phyloP scores from a whole-genome alignment of 2,888 invertebrate species.

The Agrenia bidenticulata region DNA sequence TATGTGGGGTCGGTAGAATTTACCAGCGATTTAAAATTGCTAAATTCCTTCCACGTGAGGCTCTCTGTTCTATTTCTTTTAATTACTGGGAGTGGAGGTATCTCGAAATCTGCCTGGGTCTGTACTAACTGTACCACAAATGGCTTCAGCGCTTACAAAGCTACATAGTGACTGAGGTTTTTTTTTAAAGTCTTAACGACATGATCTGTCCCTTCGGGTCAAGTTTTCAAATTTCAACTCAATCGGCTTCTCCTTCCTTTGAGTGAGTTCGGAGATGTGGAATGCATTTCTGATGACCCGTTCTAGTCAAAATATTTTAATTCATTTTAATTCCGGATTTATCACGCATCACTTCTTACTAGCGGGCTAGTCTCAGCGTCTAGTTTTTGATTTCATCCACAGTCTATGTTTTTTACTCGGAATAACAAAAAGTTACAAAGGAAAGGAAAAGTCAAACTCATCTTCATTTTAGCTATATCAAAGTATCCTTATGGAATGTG shows the following conservation, averaged over 20 bases:
- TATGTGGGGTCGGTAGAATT: conserved; percentile 7
- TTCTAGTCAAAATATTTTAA: conserved; percentile 7
- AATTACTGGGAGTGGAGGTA: neutral
- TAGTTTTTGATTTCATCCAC: neutral
- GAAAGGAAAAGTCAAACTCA: too few species aligned
- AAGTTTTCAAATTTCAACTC: neutral
- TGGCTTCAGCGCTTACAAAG: too few species aligned
- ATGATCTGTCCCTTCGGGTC: neutral
- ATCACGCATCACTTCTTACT: conserved; percentile 6
- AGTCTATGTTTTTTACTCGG: neutral
- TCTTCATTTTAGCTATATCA: too few species aligned
- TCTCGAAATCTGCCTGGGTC: too few species aligned
- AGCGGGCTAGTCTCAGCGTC: neutral
- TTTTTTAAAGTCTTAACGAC: too few species aligned
- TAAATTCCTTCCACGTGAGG: conserved; percentile 2
- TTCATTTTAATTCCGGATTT: conserved; percentile 6
- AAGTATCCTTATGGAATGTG: too few species aligned
- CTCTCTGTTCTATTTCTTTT: conserved; percentile 4
- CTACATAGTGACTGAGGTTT: too few species aligned
- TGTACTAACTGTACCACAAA: too few species aligned
- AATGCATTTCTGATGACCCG: neutral
- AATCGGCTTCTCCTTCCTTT: neutral
- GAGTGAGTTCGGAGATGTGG: neutral
- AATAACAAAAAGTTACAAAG: neutral
- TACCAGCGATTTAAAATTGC: neutral